Base-by-base conservation (phyloP, 2,888 invertebrate genomes). In the Eupeodes latifasciatus region DNA sequence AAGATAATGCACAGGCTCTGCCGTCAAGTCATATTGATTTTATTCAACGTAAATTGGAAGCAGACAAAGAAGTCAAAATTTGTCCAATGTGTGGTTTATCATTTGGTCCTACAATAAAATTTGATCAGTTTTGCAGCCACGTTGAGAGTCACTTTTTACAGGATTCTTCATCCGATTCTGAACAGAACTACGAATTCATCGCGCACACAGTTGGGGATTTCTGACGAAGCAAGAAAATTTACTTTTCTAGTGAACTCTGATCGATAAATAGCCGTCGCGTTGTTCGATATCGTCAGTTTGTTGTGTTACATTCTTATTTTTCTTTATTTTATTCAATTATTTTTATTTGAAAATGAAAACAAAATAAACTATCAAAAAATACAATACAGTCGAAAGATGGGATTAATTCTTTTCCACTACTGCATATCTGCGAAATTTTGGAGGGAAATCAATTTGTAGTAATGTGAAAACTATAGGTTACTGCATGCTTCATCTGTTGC, bases 61-160 rank as follows among this genome's bases (percentile, higher is more conserved):
- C 92, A 2, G 93, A 93, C 88, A 90, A 91, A 62, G 80, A 90
- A 40, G 92, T 93, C 92, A 96, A 95, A 92, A 95, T 96, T 74
- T 97, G 97, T 91, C 97, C 97, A 0, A 95, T 97, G 94, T 97
- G 97, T 93, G 96, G 95, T 11, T 94, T 94, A 92, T 94, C 94
- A 89, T 97, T 96, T 91, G 94, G 94, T 62, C 94, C 94, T 91
- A 94, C 95, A 78, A 92, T 94, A 12, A 92, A 94, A 34, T 96
- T 97, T 92, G 93, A 94, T 40, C 94, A 95, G 66, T 97, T 97
- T 91, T 95, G 96, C 89, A 94, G 95, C 81, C 97, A 97, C 93
- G 97, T 97, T 44, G 95, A 97, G 92, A 95, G 94, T 90, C 97
- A 97, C 94, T 97, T 97, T 92, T 93, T 95, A 80, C 95, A 95